Base-by-base conservation (phyloP, 2,113 vertebrate species). In the Nothoprocta pentlandii region DNA sequence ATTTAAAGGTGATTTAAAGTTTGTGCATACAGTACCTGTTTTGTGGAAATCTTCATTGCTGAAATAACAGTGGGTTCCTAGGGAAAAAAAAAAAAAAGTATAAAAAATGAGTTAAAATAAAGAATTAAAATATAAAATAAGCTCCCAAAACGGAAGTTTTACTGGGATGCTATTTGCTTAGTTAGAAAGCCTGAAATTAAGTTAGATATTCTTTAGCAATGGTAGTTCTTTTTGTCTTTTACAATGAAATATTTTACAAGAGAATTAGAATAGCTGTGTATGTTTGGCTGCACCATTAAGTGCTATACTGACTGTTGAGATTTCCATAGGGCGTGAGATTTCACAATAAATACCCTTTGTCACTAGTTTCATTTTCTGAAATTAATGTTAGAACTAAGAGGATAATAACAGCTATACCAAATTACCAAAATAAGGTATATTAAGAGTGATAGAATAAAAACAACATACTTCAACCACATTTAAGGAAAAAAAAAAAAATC, bases 11-110 rank as follows among this genome's bases (percentile, higher is more conserved):
- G 68, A 95, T 95, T 93, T 94, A 93, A 92, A 75, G 46, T 58
- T 92, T 95, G 76, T 91, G 56, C 86, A 84, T 91, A 76, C 26
- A 67, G 39, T 98, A 99, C 99, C 99, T 99, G 99, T 94, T 99
- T 99, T 25, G 99, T 99, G 63, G 99, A 99, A 93, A 99, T 98
- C 89, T 99, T 99, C 99, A 99, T 99, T 12, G 98, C 98, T 87
- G 98, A 99, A 94, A 99, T 99, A 94, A 97, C 93, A 68, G 98
- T 98, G 59, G 99, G 98, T 89, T 99, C 98, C 99, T 99, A 92
- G n/a, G 94, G 95, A 78, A 7, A 32, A 23, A 46, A 41, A 41
- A 93, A 49, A 94, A 95, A 88, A 75, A 84, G 42, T 44, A 13
- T 44, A 66, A 68, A 68, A 76, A 86, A 1, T 39, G 47, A 49